Percentiles rank a stretch among this genome's conserved stretches.
Evolutionary conservation across 2,113 vertebrate genomes (phyloP).

Genomic region (Oreotragus oreotragus): DNA sequence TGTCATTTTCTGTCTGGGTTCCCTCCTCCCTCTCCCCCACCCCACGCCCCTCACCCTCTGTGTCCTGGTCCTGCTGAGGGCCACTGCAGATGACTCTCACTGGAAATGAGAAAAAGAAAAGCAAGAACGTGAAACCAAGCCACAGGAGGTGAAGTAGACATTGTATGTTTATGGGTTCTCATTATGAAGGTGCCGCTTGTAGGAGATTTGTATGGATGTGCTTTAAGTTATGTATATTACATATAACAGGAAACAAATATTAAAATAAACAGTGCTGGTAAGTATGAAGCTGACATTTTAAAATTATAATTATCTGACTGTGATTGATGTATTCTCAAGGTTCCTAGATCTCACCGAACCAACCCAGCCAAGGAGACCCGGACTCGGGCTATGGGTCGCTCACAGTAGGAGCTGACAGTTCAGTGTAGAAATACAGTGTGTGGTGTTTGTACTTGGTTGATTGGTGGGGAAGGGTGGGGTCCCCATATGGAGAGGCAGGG

Average conservation of each 20-base stretch:
- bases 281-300: conserved; percentile 73
- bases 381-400: conserved; percentile 33
- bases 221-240: conserved; percentile 85
- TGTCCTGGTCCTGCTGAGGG: conserved; percentile 75
- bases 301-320: conserved; percentile 79
- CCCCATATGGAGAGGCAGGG: conserved; percentile 16
- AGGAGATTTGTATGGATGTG: conserved; percentile 82
- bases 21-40: not conserved
- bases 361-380: conserved; percentile 52
- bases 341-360: conserved; percentile 73
- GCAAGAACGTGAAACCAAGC: conserved; percentile 32
- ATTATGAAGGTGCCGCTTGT: conserved; percentile 78
- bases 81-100: conserved; percentile 72
- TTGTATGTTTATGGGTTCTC: conserved; percentile 77
- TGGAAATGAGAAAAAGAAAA: conserved; percentile 65
- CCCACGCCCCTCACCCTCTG: conserved; percentile 60
- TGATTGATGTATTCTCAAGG: conserved; percentile 79
- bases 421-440: conserved; percentile 66
- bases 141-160: conserved; percentile 58
- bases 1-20: conserved; percentile 67
- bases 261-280: conserved; percentile 82
- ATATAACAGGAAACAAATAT: conserved; percentile 81
- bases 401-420: conserved; percentile 24
- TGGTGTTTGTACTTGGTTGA: conserved; percentile 70
- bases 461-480: conserved; percentile 48